Base-by-base conservation (phyloP, 2,113 vertebrate species). In the Haemorhous mexicanus region DNA sequence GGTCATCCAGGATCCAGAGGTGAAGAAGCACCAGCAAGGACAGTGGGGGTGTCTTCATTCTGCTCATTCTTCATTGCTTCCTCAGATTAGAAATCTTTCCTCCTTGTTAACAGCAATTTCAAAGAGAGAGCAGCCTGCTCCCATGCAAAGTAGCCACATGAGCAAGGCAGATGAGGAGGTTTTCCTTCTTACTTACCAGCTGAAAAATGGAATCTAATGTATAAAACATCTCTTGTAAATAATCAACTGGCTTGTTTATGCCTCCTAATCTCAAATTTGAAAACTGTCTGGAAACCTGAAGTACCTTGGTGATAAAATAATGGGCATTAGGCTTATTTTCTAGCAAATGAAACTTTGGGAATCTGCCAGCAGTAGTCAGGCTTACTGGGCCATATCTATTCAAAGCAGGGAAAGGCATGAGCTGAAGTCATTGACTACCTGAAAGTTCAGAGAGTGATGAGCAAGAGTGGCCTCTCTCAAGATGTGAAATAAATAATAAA, bases 401-500 rank as follows among this genome's bases (percentile, higher is more conserved):
- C 2, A 0, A 89, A 95, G 82, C 32, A 90, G 27, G 26, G 67
- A 90, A 91, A 82, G 26, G 33, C 28, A 75, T 16, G 33, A 75
- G 23, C 62, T 79, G 37, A 69, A 82, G 46, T 50, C 46, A 84
- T 55, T 75, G 55, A 61, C 66, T 83, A 50, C 27, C 66, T 76
- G 23, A 43, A 89, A 87, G 53, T 88, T 91, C 75, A 77, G 81
- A 87, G 75, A 73, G 30, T 50, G 50, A 80, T 85, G 61, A 93
- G 84, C 47, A 90, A 78, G 37, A 81, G 5, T 75, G 87, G 82
- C 41, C 46, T 53, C 72, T 92, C 62, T 49, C 62, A 81, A 78
- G 41, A 49, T 85, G 53, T 41, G 47, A 77, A 59, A 80, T 92
- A 93, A 94, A 94, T 84, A 93, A 89, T 92, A 82, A 93, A 95